Evolutionary conservation across 2,888 invertebrate species (phyloP).

Genomic region (Ornithoptera alexandrae): DNA sequence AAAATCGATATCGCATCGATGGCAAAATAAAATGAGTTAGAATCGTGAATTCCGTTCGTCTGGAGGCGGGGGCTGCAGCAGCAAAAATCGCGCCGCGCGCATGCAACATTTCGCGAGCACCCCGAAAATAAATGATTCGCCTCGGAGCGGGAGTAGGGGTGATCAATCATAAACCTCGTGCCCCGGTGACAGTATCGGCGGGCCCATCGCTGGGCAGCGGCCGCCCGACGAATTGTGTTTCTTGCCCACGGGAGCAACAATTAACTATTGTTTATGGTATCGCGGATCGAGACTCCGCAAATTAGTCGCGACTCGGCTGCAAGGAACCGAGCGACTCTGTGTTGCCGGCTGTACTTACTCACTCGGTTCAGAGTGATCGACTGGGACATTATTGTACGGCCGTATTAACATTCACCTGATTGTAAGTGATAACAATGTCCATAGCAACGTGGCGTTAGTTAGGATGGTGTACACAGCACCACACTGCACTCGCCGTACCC

Average conservation of each 20-base stretch:
- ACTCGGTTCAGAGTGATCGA: conserved; percentile 22
- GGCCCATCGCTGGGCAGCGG: conserved; percentile 49
- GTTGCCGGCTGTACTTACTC: conserved; percentile 27
- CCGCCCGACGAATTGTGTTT: conserved; percentile 30
- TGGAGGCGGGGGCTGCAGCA: conserved; percentile 49
- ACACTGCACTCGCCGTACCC: no score
- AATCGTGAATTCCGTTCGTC: conserved; percentile 38
- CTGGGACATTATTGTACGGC: neutral
- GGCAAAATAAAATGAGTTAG: conserved; percentile 28
- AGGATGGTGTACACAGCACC: no score
- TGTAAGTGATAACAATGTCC: no score
- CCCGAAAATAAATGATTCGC: conserved; percentile 69
- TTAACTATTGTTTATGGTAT: conserved; percentile 45
- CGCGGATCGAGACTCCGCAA: conserved; percentile 36
- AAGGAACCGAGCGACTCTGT: conserved; percentile 30
- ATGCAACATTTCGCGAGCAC: conserved; percentile 50
- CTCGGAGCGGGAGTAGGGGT: conserved; percentile 61
- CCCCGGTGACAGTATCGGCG: conserved; percentile 60
- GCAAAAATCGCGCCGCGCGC: conserved; percentile 50
- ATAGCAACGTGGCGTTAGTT: no score
- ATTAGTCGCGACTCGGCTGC: conserved; percentile 34
- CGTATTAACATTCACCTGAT: no score
- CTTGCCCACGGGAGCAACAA: conserved; percentile 33
- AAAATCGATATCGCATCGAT: conserved; percentile 24
- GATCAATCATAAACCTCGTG: conserved; percentile 72